These are phyloP conservation scores for Desmodus rotundus DNA, from an alignment of 2,113 vertebrate species.

Conservation along the genomic window DNA sequence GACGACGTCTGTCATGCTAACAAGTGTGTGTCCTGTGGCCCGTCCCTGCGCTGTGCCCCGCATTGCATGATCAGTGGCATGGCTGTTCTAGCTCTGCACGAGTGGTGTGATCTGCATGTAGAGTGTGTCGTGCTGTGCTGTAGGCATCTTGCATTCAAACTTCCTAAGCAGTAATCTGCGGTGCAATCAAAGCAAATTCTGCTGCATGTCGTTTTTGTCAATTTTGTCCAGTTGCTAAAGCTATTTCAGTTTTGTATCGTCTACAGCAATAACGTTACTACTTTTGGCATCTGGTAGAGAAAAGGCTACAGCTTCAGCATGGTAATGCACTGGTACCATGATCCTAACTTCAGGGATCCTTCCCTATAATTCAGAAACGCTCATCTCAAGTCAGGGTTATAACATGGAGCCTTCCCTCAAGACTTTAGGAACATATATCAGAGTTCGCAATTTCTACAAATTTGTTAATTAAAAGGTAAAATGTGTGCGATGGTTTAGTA, in stretches of 20 bases:
- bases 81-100: conserved; percentile 35
- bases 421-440: not conserved
- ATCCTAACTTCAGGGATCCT: not conserved
- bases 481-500: not conserved
- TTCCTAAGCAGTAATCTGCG: not conserved
- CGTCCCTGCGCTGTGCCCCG: conserved; percentile 73
- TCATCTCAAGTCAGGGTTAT: not conserved
- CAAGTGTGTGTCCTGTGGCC: conserved; percentile 75
- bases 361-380: not conserved
- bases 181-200: not conserved
- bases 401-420: not conserved
- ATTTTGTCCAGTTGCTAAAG: conserved; percentile 11
- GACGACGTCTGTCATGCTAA: conserved; percentile 75
- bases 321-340: not conserved
- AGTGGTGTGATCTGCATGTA: conserved; percentile 68
- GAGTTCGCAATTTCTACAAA: not conserved
- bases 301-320: not conserved
- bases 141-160: conserved; percentile 1
- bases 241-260: not conserved
- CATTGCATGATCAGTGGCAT: conserved; percentile 75
- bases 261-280: not conserved
- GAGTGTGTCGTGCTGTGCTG: conserved; percentile 40
- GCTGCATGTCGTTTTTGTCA: conserved; percentile 46
- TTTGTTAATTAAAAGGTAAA: not conserved
- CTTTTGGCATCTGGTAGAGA: not conserved